These are phyloP conservation scores for Acleris literana DNA, from an alignment of 2,888 invertebrate species.

Conservation along the genomic window DNA sequence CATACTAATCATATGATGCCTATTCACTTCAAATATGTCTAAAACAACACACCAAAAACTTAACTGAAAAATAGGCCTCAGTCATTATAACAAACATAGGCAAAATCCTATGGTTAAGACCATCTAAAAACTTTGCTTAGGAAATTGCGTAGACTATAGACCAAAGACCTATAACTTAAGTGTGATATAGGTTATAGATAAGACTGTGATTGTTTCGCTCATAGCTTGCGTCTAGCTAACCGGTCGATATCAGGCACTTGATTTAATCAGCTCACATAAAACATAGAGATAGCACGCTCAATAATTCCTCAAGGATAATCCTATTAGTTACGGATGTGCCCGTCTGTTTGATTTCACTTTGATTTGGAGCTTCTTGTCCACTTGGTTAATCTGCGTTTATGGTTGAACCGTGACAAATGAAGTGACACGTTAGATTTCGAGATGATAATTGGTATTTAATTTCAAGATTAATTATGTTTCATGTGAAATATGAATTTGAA, in stretches of 20 bases:
- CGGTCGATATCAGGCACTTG: conserved; percentile 67
- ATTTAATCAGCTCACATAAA: conserved; percentile 64
- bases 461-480: background rate
- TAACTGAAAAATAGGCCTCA: too few relatives aligned
- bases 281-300: conserved; percentile 61
- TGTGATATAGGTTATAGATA: background rate
- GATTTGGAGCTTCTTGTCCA: conserved; percentile 25
- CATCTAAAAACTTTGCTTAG: too few relatives aligned
- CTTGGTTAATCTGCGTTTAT: conserved; percentile 8
- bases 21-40: background rate
- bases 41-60: too few relatives aligned
- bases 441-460: background rate
- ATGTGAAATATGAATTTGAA: background rate
- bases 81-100: too few relatives aligned
- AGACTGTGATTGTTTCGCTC: conserved; percentile 7
- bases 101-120: too few relatives aligned
- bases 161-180: background rate
- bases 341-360: conserved; percentile 30
- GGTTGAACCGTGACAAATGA: background rate
- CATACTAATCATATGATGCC: background rate
- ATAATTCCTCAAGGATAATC: conserved; percentile 67
- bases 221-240: conserved; percentile 48
- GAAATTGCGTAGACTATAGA: too few relatives aligned
- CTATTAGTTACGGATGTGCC: conserved; percentile 51
- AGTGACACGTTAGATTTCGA: background rate